These are phyloP conservation scores for Glossophaga mutica DNA, from an alignment of 2,797 vertebrate species.

Conservation along the genomic window DNA sequence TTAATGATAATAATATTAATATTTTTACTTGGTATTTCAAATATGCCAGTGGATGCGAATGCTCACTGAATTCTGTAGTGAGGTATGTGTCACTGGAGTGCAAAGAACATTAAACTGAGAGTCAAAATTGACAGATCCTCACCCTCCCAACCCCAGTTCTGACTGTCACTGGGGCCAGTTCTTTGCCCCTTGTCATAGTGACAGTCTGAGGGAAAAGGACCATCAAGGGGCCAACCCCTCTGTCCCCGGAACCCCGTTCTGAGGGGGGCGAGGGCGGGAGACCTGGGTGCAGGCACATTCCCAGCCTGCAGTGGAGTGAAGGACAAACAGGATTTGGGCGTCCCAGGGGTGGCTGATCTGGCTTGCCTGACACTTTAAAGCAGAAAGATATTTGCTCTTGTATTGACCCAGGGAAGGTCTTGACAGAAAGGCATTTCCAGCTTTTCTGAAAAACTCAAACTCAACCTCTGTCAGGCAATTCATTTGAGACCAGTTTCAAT, in stretches of 20 bases:
- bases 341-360: neutral
- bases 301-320: neutral
- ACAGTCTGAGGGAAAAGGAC: no score
- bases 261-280: no score
- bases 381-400: slow-evolving; percentile 11
- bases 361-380: neutral
- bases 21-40: neutral
- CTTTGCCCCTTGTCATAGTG: neutral
- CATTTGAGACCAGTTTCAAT: slow-evolving; percentile 71
- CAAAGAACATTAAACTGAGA: neutral
- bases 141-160: neutral
- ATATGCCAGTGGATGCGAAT: neutral
- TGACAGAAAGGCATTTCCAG: slow-evolving; percentile 59
- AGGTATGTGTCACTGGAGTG: neutral
- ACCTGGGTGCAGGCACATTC: rapidly evolving
- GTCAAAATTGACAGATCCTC: neutral
- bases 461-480: slow-evolving; percentile 62
- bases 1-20: neutral
- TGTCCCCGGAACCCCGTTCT: neutral
- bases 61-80: neutral
- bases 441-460: slow-evolving; percentile 71
- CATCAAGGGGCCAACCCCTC: neutral
- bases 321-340: neutral
- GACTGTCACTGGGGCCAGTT: neutral
- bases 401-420: slow-evolving; percentile 53